Evolutionary conservation across 2,888 invertebrate species (phyloP).

Genomic region (Allophyes oxyacanthae): DNA sequence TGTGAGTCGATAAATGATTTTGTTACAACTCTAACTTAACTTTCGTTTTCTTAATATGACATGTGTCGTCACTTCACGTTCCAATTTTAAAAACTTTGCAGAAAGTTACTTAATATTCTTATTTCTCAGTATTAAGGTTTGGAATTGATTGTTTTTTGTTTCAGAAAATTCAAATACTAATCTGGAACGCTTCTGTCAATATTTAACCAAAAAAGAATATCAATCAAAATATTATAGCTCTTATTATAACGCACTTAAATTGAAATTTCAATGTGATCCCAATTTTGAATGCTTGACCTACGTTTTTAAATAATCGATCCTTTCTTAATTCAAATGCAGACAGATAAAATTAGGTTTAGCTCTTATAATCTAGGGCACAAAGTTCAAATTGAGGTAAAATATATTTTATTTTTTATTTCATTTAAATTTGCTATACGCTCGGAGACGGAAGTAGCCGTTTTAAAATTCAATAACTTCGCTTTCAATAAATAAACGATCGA

Average conservation of each 20-base stretch:
- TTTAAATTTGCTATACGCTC: slow-evolving; percentile 28
- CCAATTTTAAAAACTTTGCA: slow-evolving; percentile 3
- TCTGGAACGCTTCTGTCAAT: slow-evolving; percentile 11
- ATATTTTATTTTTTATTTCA: too few species aligned
- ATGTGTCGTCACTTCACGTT: slow-evolving; percentile 46
- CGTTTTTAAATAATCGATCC: slow-evolving; percentile 29
- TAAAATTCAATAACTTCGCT: slow-evolving; percentile 78
- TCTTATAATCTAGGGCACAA: slow-evolving; percentile 14
- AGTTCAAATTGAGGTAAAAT: slow-evolving; percentile 11
- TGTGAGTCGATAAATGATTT: slow-evolving; percentile 41
- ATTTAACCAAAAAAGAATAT: slow-evolving; percentile 19
- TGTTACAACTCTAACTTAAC: slow-evolving; percentile 26
- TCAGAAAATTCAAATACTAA: neutral
- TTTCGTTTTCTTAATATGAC: slow-evolving; percentile 54
- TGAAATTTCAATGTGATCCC: slow-evolving; percentile 34
- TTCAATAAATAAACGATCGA: slow-evolving; percentile 80
- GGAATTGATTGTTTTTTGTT: slow-evolving; percentile 8
- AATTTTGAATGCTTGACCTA: slow-evolving; percentile 36
- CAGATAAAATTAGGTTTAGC: neutral
- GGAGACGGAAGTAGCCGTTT: slow-evolving; percentile 70
- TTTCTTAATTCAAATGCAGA: slow-evolving; percentile 1
- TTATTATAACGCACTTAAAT: slow-evolving; percentile 44
- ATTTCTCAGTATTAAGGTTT: neutral
- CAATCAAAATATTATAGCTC: slow-evolving; percentile 8
- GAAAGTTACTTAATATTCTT: slow-evolving; percentile 2